A percentile compares a stretch with the other conserved stretches of the same genome.
These are phyloP conservation scores for Nannospalax galili DNA, from an alignment of 2,113 vertebrate species.

Conservation along the genomic window DNA sequence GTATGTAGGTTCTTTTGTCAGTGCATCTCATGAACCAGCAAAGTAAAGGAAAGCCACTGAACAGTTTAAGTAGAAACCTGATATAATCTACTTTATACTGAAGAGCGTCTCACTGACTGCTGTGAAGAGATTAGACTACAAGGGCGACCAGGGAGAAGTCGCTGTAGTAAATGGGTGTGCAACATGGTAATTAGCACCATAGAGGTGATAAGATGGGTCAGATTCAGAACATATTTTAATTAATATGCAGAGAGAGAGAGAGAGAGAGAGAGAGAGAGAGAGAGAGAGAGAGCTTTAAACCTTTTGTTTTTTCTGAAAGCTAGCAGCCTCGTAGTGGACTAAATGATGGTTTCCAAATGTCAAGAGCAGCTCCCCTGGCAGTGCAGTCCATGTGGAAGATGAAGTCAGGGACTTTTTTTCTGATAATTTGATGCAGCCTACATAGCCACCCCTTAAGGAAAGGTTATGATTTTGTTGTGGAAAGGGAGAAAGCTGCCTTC, in stretches of 20 bases:
- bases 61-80: background rate
- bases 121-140: background rate
- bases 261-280: no score
- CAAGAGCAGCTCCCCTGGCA: background rate
- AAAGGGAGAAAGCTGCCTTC: background rate
- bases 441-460: background rate
- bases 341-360: conserved; percentile 25
- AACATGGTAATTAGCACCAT: background rate
- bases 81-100: background rate
- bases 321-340: background rate
- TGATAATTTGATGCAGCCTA: background rate
- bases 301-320: conserved; percentile 9
- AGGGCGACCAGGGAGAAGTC: background rate
- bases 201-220: background rate
- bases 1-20: background rate
- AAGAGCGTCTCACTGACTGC: background rate
- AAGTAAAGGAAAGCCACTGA: background rate
- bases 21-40: background rate
- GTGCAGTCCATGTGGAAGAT: background rate
- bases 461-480: background rate
- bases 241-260: background rate
- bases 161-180: background rate
- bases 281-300: no score
- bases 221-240: background rate
- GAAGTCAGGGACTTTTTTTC: background rate